A percentile compares a stretch with the other conserved stretches of the same genome.
These are phyloP conservation scores for Ptychochromis oligacanthus DNA, from an alignment of 2,113 vertebrate genomes.

Conservation along the genomic window DNA sequence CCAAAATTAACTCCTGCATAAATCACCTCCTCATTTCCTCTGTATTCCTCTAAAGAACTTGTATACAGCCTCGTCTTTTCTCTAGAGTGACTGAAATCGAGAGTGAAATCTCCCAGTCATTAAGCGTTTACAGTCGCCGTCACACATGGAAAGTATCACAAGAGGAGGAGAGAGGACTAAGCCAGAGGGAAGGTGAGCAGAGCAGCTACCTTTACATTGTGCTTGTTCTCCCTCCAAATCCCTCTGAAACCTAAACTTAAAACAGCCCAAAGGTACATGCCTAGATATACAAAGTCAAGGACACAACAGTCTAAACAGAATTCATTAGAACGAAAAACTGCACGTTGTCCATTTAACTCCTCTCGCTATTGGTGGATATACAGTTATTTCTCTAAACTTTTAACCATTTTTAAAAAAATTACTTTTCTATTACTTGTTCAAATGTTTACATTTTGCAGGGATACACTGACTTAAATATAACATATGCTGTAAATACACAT, in stretches of 20 bases:
- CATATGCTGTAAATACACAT: background rate
- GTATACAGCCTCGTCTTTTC: slow-evolving; percentile 7
- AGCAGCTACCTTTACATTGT: slow-evolving; percentile 37
- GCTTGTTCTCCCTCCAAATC: slow-evolving; percentile 44
- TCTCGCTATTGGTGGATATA: background rate
- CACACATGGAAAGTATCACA: slow-evolving; percentile 63
- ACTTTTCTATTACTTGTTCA: background rate
- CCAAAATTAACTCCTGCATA: slow-evolving; percentile 32
- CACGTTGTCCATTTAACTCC: background rate
- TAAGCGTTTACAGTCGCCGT: slow-evolving; percentile 39
- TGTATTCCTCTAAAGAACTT: background rate
- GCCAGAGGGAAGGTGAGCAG: slow-evolving; percentile 69
- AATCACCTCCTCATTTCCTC: slow-evolving; percentile 38
- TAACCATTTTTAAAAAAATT: background rate
- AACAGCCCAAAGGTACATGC: slow-evolving; percentile 46
- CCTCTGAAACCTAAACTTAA: slow-evolving; percentile 48
- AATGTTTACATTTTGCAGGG: background rate
- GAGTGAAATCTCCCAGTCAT: slow-evolving; percentile 49
- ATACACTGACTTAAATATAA: background rate
- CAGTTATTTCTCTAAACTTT: background rate
- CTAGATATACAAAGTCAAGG: slow-evolving; percentile 51
- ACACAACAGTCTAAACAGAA: slow-evolving; percentile 17
- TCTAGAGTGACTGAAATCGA: slow-evolving; percentile 28
- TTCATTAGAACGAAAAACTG: slow-evolving; percentile 2
- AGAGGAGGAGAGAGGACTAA: slow-evolving; percentile 31